Evolutionary conservation across 2,888 invertebrate species (phyloP).

Genomic region (Heptascelio sp.): DNA sequence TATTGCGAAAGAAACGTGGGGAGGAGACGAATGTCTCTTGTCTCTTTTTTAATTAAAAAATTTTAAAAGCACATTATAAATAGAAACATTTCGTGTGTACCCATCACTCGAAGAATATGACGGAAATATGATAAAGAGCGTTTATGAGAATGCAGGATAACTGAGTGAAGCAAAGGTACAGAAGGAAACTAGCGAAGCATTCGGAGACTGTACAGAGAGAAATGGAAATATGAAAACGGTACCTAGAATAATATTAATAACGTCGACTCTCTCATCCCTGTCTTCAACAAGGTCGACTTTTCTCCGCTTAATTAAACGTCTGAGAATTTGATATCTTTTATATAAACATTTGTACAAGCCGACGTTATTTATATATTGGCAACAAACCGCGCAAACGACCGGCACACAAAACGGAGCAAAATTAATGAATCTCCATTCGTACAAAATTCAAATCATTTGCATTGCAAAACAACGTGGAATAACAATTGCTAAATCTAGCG

Average conservation of each 20-base stretch:
- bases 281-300: slow-evolving; percentile 50
- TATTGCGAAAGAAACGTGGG: neutral
- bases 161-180: slow-evolving; percentile 52
- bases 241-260: slow-evolving; percentile 82
- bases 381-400: too few relatives aligned
- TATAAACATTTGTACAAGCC: slow-evolving; percentile 21
- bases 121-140: slow-evolving; percentile 53
- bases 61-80: slow-evolving; percentile 36
- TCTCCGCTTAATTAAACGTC: slow-evolving; percentile 81
- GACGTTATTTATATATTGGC: neutral
- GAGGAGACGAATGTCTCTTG: neutral
- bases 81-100: slow-evolving; percentile 28
- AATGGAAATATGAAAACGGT: slow-evolving; percentile 79
- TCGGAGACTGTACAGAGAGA: slow-evolving; percentile 67
- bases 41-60: slow-evolving; percentile 50
- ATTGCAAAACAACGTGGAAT: too few relatives aligned
- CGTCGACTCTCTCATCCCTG: slow-evolving; percentile 74
- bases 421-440: too few relatives aligned
- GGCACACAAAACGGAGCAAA: too few relatives aligned
- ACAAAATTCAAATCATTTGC: too few relatives aligned
- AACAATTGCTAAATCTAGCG: too few relatives aligned
- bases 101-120: slow-evolving; percentile 44
- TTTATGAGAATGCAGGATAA: slow-evolving; percentile 71
- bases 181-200: slow-evolving; percentile 70
- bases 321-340: slow-evolving; percentile 76